phyloP scores from a whole-genome alignment of 2,113 vertebrate genomes.

The Clarias magur region DNA sequence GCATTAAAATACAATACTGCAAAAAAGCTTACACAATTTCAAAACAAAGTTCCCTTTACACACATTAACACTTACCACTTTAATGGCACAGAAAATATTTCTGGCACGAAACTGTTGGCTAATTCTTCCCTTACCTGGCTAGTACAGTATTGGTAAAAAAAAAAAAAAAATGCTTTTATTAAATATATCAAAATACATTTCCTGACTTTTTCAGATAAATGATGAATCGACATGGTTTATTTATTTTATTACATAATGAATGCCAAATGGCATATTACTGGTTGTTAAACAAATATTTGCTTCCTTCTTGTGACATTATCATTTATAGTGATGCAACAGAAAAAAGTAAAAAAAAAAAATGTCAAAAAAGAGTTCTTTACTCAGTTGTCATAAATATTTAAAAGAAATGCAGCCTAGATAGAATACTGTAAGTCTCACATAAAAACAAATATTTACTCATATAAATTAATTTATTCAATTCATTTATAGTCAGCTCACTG shows the following conservation, averaged over 20 bases:
- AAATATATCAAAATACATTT: slow-evolving; percentile 24
- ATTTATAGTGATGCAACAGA: not conserved
- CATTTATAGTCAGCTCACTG: not conserved
- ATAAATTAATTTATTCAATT: not conserved
- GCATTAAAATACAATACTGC: slow-evolving; percentile 41
- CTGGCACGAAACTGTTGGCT: not conserved
- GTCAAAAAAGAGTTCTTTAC: not conserved
- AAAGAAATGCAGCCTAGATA: not conserved
- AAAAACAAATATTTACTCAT: not conserved
- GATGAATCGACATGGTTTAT: not conserved
- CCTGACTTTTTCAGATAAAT: not conserved
- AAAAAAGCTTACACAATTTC: slow-evolving; percentile 32
- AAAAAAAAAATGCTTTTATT: not conserved
- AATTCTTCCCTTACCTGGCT: slow-evolving; percentile 7
- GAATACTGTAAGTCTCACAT: not conserved
- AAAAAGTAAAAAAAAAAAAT: not conserved
- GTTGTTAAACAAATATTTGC: not conserved
- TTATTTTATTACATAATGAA: not conserved
- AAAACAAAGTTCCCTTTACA: slow-evolving; percentile 11
- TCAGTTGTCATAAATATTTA: not conserved
- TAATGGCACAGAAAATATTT: not conserved
- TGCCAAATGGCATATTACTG: not conserved
- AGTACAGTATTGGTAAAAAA: slow-evolving; percentile 7
- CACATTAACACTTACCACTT: slow-evolving; percentile 7
- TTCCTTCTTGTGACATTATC: not conserved